Evolutionary conservation across 2,888 invertebrate genomes (phyloP).

Genomic region (Cataglyphis cursor): DNA sequence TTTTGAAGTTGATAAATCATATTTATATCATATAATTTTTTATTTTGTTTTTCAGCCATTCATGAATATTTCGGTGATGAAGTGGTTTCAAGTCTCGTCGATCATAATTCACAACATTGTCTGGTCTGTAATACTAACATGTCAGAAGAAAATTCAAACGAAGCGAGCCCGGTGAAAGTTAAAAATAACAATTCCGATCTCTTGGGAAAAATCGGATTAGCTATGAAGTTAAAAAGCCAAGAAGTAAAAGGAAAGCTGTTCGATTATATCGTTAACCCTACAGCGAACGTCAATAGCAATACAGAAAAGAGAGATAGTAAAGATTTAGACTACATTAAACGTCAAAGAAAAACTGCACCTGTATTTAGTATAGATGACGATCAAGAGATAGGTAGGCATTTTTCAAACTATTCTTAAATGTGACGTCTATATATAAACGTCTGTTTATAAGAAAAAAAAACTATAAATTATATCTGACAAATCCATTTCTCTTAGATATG

Average conservation of each 20-base stretch:
- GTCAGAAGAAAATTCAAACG: constrained; percentile 85
- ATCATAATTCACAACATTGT: constrained; percentile 94
- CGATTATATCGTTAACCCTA: constrained; percentile 97
- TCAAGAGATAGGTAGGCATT: constrained; percentile 88
- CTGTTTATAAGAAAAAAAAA: background rate
- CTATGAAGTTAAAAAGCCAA: constrained; percentile 96
- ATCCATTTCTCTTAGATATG: constrained; percentile 79
- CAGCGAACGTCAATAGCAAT: constrained; percentile 87
- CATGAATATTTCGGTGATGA: constrained; percentile 95
- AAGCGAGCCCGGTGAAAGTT: constrained; percentile 81
- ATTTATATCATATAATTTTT: background rate
- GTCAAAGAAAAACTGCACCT: constrained; percentile 95
- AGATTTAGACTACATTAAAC: constrained; percentile 90
- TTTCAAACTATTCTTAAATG: background rate
- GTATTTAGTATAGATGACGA: constrained; percentile 98
- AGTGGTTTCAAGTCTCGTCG: constrained; percentile 93
- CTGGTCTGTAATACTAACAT: constrained; percentile 92
- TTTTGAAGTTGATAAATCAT: background rate
- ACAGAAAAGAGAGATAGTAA: constrained; percentile 95
- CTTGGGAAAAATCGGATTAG: constrained; percentile 94
- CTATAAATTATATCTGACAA: background rate
- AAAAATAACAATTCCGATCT: constrained; percentile 88
- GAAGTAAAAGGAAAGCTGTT: constrained; percentile 97
- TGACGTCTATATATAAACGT: background rate
- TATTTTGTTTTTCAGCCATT: constrained; percentile 88